A percentile compares a stretch with the other conserved stretches of the same genome.
These are phyloP conservation scores for Esperia sulphurella DNA, from an alignment of 2,888 invertebrate genomes.

Conservation along the genomic window DNA sequence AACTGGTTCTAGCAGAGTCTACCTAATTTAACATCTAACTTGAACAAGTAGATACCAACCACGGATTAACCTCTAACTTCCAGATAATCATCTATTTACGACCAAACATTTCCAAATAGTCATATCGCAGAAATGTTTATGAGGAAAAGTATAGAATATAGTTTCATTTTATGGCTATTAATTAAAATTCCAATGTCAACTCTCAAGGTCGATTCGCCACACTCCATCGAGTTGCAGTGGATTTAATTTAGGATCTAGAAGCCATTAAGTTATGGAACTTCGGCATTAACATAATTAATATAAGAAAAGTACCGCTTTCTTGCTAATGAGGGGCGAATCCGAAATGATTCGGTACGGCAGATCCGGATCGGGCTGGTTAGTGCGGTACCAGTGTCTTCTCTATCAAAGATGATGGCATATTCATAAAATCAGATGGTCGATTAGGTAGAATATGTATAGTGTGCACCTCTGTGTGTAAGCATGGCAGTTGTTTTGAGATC, in stretches of 20 bases:
- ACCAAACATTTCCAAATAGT: not conserved
- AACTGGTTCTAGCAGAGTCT: no score
- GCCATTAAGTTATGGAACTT: conserved; percentile 20
- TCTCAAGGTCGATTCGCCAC: conserved; percentile 22
- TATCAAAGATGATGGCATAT: not conserved
- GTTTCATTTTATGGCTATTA: conserved; percentile 17
- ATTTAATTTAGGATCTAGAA: conserved; percentile 18
- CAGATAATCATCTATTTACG: not conserved
- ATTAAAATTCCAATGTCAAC: conserved; percentile 20
- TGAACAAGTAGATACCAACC: no score
- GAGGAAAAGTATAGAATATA: not conserved
- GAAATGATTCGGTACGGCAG: conserved; percentile 14
- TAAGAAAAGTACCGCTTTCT: conserved; percentile 28
- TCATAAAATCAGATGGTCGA: not conserved
- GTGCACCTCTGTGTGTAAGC: no score
- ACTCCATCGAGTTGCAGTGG: conserved; percentile 11
- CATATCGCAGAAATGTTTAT: not conserved
- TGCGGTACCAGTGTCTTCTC: conserved; percentile 9
- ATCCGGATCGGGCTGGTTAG: conserved; percentile 13
- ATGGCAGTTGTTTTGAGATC: no score
- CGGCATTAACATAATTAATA: conserved; percentile 36
- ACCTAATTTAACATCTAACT: no score
- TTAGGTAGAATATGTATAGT: not conserved
- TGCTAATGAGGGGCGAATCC: conserved; percentile 23
- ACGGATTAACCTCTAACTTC: no score